Evolutionary conservation across 2,888 invertebrate genomes (phyloP).

Genomic region (Diarsia rubi): DNA sequence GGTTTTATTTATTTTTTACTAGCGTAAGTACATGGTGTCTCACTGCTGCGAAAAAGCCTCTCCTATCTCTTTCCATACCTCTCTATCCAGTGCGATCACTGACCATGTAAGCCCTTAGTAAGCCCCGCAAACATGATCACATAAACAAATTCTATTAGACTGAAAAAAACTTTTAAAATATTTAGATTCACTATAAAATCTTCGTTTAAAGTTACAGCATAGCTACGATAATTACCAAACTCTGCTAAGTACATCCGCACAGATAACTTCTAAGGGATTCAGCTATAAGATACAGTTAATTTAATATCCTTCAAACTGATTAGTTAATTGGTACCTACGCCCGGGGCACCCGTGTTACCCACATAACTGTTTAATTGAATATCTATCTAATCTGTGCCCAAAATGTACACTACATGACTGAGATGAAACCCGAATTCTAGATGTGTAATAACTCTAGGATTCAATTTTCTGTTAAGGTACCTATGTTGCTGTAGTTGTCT

Average conservation of each 20-base stretch:
- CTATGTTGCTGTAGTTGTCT: neutral
- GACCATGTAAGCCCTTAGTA: too few species aligned
- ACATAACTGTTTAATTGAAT: constrained; percentile 61
- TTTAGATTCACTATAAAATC: neutral
- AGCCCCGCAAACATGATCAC: too few species aligned
- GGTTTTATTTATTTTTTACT: neutral
- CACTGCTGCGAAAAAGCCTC: too few species aligned
- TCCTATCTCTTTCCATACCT: too few species aligned
- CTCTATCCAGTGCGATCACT: too few species aligned
- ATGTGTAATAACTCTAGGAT: neutral
- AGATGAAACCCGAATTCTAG: constrained; percentile 19
- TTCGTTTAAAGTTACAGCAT: neutral
- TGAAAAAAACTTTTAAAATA: neutral
- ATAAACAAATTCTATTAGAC: too few species aligned
- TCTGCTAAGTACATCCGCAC: constrained; percentile 11
- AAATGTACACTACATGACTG: constrained; percentile 38
- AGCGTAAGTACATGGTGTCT: too few species aligned
- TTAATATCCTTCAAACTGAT: constrained; percentile 58
- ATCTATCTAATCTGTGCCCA: constrained; percentile 52
- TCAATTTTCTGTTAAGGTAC: constrained; percentile 8
- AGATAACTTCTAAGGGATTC: constrained; percentile 34
- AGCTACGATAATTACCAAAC: neutral
- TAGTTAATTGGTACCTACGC: constrained; percentile 62
- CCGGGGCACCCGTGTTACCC: constrained; percentile 32
- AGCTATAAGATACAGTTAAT: constrained; percentile 53